Conservation (phyloP, 2,888 invertebrate genomes). For the Micoletzkya japonica region DNA sequence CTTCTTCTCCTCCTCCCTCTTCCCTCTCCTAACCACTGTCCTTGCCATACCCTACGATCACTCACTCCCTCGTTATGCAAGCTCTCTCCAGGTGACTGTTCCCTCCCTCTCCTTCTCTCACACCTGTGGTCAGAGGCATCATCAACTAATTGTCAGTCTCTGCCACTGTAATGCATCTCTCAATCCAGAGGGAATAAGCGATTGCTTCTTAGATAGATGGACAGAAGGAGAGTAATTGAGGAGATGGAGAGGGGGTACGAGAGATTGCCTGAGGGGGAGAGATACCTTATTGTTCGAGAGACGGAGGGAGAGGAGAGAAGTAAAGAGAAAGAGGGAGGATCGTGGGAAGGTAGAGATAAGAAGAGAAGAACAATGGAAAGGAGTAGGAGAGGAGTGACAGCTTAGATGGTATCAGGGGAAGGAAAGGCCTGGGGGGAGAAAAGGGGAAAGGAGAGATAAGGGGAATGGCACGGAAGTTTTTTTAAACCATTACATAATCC, state of each 20-base stretch:
- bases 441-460: background rate
- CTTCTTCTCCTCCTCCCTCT: background rate
- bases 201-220: too few species aligned
- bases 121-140: background rate
- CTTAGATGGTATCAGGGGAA: background rate
- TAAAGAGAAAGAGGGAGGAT: background rate
- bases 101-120: background rate
- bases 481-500: too few species aligned
- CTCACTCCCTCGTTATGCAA: background rate
- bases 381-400: background rate
- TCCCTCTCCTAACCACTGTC: slow-evolving; percentile 3
- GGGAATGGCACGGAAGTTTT: background rate
- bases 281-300: background rate
- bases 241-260: too few species aligned
- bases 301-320: background rate
- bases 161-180: too few species aligned
- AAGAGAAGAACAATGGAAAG: too few species aligned
- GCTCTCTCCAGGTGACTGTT: background rate
- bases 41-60: background rate
- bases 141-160: too few species aligned
- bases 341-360: too few species aligned
- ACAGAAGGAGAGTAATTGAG: too few species aligned
- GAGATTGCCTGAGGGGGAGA: too few species aligned
- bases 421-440: background rate
- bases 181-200: too few species aligned